Evolutionary conservation across 2,113 vertebrate genomes (phyloP).

Genomic region (Prunella fulvescens): DNA sequence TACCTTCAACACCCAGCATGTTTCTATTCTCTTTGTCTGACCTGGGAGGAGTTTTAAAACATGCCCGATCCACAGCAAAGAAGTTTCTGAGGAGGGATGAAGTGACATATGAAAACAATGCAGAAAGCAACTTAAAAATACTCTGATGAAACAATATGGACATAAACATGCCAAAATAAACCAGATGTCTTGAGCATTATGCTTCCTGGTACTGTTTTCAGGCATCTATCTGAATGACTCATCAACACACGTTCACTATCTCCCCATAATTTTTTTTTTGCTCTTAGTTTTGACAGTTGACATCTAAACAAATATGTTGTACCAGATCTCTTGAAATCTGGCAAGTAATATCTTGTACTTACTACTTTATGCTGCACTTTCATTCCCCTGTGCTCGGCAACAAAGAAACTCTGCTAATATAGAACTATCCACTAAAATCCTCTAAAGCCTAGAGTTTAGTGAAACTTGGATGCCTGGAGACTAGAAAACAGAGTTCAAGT

Average conservation of each 20-base stretch:
- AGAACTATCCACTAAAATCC: background rate
- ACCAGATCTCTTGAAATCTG: constrained; percentile 3
- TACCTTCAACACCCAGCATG: constrained; percentile 25
- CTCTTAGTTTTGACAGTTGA: constrained; percentile 4
- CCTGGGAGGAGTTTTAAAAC: constrained; percentile 43
- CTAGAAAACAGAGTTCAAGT: constrained; percentile 46
- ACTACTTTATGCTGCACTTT: background rate
- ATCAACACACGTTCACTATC: background rate
- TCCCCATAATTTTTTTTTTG: background rate
- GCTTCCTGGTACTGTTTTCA: constrained; percentile 9
- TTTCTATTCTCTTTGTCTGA: constrained; percentile 12
- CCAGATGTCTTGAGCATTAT: background rate
- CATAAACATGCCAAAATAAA: constrained; percentile 19
- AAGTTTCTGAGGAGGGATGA: background rate
- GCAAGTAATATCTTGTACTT: background rate
- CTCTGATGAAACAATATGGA: background rate
- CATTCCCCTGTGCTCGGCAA: background rate
- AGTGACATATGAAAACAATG: background rate
- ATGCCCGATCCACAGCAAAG: background rate
- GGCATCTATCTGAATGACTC: background rate
- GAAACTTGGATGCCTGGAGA: constrained; percentile 29
- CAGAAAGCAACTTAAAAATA: constrained; percentile 5
- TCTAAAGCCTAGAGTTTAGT: background rate
- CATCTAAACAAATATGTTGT: background rate
- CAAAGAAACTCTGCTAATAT: background rate